phyloP scores from a whole-genome alignment of 2,888 invertebrate species.

The Xiphydria camelus region DNA sequence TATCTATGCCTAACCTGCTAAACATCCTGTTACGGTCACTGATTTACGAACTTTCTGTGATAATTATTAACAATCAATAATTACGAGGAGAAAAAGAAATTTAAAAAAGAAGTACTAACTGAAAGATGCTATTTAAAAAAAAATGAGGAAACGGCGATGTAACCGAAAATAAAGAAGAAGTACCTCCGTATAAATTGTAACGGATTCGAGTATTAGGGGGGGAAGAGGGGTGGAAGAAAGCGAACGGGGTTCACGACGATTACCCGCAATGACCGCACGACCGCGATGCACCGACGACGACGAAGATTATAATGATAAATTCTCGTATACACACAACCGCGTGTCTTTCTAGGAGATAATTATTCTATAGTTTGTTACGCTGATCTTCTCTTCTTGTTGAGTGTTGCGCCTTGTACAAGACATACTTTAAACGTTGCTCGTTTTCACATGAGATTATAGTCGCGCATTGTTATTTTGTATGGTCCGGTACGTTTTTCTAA shows the following conservation, averaged over 20 bases:
- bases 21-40: constrained; percentile 48
- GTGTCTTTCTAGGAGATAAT: constrained; percentile 44
- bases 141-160: neutral
- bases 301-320: constrained; percentile 2
- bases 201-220: too few relatives aligned
- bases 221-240: neutral
- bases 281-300: too few relatives aligned
- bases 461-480: constrained; percentile 56
- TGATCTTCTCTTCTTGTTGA: constrained; percentile 39
- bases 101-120: constrained; percentile 15
- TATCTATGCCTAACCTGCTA: constrained; percentile 23
- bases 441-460: constrained; percentile 45
- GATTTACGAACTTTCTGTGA: constrained; percentile 58
- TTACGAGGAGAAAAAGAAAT: constrained; percentile 29
- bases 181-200: too few relatives aligned
- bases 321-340: constrained; percentile 19
- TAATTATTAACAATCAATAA: constrained; percentile 59
- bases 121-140: neutral
- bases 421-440: constrained; percentile 45
- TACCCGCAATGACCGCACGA: too few relatives aligned
- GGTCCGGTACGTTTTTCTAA: constrained; percentile 52
- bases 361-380: constrained; percentile 45
- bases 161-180: neutral
- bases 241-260: too few relatives aligned
- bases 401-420: constrained; percentile 33